Evolutionary conservation across 2,797 vertebrate species (phyloP).

Genomic region (Parotocinclus haroldoi): DNA sequence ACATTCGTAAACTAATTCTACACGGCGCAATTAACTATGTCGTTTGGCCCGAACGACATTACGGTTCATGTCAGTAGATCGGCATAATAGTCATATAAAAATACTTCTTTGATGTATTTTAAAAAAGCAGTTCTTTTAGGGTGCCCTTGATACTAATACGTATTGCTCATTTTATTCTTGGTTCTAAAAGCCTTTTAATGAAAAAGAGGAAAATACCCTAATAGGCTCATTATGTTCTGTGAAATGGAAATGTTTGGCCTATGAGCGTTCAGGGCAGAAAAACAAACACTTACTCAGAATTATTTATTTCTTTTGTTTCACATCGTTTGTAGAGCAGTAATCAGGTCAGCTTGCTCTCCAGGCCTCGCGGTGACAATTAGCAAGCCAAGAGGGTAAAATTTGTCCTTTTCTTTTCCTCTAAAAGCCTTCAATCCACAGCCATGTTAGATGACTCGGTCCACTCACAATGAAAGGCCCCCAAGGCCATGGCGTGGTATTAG

Average conservation of each 20-base stretch:
- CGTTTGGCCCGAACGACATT: too few species aligned
- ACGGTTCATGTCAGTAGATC: too few species aligned
- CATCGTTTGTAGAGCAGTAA: conserved; percentile 8
- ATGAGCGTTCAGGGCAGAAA: neutral
- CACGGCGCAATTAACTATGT: too few species aligned
- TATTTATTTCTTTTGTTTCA: conserved; percentile 3
- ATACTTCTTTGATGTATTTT: too few species aligned
- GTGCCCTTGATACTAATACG: too few species aligned
- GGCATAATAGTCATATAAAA: too few species aligned
- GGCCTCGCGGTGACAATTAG: neutral
- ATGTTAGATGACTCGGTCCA: conserved; percentile 27
- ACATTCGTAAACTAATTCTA: too few species aligned
- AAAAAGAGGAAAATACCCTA: neutral
- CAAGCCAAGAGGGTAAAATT: conserved; percentile 6
- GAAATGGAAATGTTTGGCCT: conserved; percentile 15
- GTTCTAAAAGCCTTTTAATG: neutral
- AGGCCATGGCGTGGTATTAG: conserved; percentile 27
- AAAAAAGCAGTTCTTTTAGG: too few species aligned
- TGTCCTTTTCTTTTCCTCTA: conserved; percentile 6
- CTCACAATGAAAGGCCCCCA: conserved; percentile 30
- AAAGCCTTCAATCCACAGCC: conserved; percentile 8
- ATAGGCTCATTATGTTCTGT: conserved; percentile 13
- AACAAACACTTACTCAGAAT: conserved; percentile 10
- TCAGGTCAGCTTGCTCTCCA: conserved; percentile 15
- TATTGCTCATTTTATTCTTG: neutral